phyloP scores from a whole-genome alignment of 2,797 vertebrate species.

The Oceanodroma leucorhoa region DNA sequence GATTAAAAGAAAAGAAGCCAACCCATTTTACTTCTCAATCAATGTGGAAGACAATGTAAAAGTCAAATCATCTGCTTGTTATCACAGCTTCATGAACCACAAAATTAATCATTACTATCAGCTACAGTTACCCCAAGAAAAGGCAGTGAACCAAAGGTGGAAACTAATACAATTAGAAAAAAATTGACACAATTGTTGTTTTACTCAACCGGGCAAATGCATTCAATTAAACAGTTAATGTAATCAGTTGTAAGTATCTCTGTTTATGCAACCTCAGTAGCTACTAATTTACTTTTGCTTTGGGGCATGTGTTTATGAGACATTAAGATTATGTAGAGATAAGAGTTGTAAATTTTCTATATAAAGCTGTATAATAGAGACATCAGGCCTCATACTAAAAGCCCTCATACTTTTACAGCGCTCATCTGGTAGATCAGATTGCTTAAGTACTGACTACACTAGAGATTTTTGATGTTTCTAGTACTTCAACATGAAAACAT shows the following conservation, averaged over 20 bases:
- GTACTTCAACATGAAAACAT: background rate
- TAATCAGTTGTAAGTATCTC: background rate
- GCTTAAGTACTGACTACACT: background rate
- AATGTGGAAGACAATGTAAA: background rate
- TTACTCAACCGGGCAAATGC: constrained; percentile 2
- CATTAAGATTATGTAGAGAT: background rate
- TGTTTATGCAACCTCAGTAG: background rate
- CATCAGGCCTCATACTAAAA: background rate
- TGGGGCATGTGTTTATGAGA: background rate
- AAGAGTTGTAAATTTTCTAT: background rate
- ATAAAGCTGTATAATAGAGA: background rate
- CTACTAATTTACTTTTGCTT: constrained; percentile 4
- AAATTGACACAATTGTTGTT: background rate
- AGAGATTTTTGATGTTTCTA: background rate
- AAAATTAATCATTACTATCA: background rate
- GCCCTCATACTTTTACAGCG: background rate
- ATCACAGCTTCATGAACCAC: background rate
- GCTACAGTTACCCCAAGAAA: background rate
- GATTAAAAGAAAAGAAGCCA: background rate
- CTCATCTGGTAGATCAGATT: background rate
- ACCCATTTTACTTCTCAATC: background rate
- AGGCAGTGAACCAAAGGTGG: background rate
- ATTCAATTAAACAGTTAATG: constrained; percentile 20
- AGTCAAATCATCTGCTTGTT: background rate
- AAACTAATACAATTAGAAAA: background rate